Percentiles rank a stretch among this genome's conserved stretches.
These are phyloP conservation scores for Drosophila persimilis DNA, from an alignment of 1,140 invertebrate species.

Conservation along the genomic window DNA sequence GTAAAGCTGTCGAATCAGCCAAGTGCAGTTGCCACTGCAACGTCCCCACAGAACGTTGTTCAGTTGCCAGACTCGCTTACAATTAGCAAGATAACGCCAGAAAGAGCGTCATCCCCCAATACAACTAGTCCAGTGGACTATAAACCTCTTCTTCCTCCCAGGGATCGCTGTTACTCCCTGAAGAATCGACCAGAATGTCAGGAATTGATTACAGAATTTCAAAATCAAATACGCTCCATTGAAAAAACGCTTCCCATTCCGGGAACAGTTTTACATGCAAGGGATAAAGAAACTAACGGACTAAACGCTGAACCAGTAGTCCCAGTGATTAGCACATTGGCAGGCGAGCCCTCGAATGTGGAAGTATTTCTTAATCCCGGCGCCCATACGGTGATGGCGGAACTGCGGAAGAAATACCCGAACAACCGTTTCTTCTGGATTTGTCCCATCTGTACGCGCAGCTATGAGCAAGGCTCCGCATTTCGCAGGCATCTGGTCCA, in stretches of 20 bases:
- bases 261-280: slow-evolving; percentile 50
- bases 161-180: slow-evolving; percentile 35
- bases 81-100: slow-evolving; percentile 8
- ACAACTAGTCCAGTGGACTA: not conserved
- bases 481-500: slow-evolving; percentile 47
- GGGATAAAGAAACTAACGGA: not conserved
- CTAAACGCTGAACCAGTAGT: not conserved
- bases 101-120: no score
- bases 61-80: slow-evolving; percentile 5
- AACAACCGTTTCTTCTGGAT: slow-evolving; percentile 47
- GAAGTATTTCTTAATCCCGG: slow-evolving; percentile 9
- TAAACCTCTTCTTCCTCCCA: slow-evolving; percentile 14
- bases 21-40: no score
- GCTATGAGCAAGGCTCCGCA: slow-evolving; percentile 30
- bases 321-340: not conserved
- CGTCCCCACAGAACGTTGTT: no score
- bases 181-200: slow-evolving; percentile 62
- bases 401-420: slow-evolving; percentile 28
- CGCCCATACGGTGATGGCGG: slow-evolving; percentile 3
- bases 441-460: slow-evolving; percentile 42
- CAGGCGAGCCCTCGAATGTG: not conserved
- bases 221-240: slow-evolving; percentile 64
- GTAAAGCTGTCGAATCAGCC: slow-evolving; percentile 26
- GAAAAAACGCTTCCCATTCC: slow-evolving; percentile 61
- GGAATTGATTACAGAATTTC: slow-evolving; percentile 64